Percentiles rank a stretch among this genome's conserved stretches.
phyloP scores from a whole-genome alignment of 2,888 invertebrate genomes.

The Nomada lathburiana region DNA sequence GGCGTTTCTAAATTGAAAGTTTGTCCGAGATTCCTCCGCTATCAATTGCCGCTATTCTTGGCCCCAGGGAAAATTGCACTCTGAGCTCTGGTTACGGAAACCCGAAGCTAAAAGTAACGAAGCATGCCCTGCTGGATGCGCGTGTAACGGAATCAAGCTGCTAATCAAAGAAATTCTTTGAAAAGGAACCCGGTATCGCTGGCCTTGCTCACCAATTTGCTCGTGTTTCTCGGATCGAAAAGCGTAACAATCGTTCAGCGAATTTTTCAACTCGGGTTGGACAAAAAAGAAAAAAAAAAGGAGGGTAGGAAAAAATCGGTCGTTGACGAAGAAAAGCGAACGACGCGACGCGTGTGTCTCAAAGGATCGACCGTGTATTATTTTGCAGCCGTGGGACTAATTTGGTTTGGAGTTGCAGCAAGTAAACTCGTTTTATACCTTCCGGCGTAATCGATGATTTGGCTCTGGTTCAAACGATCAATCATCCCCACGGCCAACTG shows the following conservation, averaged over 20 bases:
- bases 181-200: conserved; percentile 13
- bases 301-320: not conserved
- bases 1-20: conserved; percentile 61
- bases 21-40: conserved; percentile 34
- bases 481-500: conserved; percentile 57
- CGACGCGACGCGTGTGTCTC: not conserved
- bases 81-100: conserved; percentile 44
- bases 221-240: not conserved
- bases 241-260: not conserved
- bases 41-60: conserved; percentile 36
- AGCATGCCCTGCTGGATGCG: conserved; percentile 13
- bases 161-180: conserved; percentile 39
- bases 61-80: conserved; percentile 43
- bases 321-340: not conserved
- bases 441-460: conserved; percentile 56
- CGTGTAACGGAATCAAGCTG: conserved; percentile 17
- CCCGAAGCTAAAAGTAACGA: conserved; percentile 24
- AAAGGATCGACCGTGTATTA: not conserved
- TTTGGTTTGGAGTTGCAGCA: conserved; percentile 34
- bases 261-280: not conserved
- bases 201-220: not conserved
- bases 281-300: not conserved
- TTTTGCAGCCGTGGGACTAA: conserved; percentile 42
- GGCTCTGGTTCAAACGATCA: conserved; percentile 41
- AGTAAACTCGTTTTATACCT: conserved; percentile 51